Percentiles rank a stretch among this genome's conserved stretches.
Conservation (phyloP, 2,113 vertebrate genomes). For the Ginglymostoma cirratum region DNA sequence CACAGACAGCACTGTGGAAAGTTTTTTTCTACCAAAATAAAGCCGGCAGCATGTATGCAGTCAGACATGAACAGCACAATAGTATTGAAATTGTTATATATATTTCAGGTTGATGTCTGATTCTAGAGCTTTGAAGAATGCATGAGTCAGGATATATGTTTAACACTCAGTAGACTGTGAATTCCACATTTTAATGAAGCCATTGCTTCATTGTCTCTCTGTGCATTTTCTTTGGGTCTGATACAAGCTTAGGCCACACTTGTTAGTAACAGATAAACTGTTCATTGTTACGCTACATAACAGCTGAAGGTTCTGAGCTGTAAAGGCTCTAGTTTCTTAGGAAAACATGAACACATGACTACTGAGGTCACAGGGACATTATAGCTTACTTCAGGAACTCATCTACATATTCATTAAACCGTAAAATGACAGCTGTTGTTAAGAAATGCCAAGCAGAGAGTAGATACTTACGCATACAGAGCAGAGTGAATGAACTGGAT, state of each 20-base stretch:
- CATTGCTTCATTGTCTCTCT: not conserved
- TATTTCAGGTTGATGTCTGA: not conserved
- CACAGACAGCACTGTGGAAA: not conserved
- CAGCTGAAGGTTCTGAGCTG: too few relatives aligned
- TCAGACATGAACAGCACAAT: not conserved
- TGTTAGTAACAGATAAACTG: too few relatives aligned
- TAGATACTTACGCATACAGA: not conserved
- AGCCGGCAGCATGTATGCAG: not conserved
- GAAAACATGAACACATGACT: too few relatives aligned
- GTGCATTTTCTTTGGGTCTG: too few relatives aligned
- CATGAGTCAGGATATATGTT: not conserved
- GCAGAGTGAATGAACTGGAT: not conserved
- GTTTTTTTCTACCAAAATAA: not conserved
- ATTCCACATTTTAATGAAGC: not conserved
- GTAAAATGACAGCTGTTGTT: too few relatives aligned
- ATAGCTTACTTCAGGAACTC: too few relatives aligned
- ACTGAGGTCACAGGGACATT: too few relatives aligned
- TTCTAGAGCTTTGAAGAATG: not conserved
- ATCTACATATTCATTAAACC: too few relatives aligned
- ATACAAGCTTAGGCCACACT: too few relatives aligned
- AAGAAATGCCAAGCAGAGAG: not conserved
- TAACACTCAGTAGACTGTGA: not conserved
- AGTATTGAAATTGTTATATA: not conserved
- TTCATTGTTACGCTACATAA: too few relatives aligned
- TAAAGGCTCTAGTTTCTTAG: too few relatives aligned